Evolutionary conservation across 2,888 invertebrate genomes (phyloP), one percentile per base, ranked within the genome.

Genomic region (Phytoseiulus persimilis): DNA sequence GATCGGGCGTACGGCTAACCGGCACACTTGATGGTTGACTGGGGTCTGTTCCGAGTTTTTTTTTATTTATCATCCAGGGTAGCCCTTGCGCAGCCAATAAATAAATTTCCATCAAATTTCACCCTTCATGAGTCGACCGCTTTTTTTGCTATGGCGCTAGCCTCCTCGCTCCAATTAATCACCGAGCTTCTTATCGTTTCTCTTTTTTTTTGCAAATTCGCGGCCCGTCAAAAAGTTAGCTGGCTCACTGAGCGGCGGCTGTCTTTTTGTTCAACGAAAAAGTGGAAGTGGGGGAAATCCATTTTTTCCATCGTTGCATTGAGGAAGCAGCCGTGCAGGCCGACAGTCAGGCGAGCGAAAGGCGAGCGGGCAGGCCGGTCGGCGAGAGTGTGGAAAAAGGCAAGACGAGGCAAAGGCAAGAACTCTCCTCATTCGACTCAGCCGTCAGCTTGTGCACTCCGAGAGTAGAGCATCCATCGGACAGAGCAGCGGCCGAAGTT

Each of bases 181-280:
- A 65, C 65, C 18, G 32, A 89, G 90, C 32, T 89, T 90, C 39
- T 46, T 31, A 32, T 32, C 23, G 65, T 91, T 93, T 91, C 92
- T 93, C 90, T 91, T 93, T 90, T 92, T 92, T 92, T 90, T 91
- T 91, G 28, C 91, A 93, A 93, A 93, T 95, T 45, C 93, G 94
- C 23, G 95, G 96, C 0, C 94, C 94, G 83, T 94, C 95, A 65
- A 65, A 18, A 65, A 65, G 65, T 65, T 65, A 65, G 65, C 65
- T 65, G 18, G 65, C 65, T 65, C 18, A 65, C 65, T 65, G 65
- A 65, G 18, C 65, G 65, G 65, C 65, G 65, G 65, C 65, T 18
- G 65, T 28, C 65, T 65, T 65, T 65, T 65, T 65, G 65, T 65
- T 65, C 65, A 65, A 28, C 1, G 65, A 65, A 65, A 65, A 65